Evolutionary conservation across 2,113 vertebrate genomes (phyloP), one percentile per base, ranked within the genome.

Genomic region (Paedocypris sp.): DNA sequence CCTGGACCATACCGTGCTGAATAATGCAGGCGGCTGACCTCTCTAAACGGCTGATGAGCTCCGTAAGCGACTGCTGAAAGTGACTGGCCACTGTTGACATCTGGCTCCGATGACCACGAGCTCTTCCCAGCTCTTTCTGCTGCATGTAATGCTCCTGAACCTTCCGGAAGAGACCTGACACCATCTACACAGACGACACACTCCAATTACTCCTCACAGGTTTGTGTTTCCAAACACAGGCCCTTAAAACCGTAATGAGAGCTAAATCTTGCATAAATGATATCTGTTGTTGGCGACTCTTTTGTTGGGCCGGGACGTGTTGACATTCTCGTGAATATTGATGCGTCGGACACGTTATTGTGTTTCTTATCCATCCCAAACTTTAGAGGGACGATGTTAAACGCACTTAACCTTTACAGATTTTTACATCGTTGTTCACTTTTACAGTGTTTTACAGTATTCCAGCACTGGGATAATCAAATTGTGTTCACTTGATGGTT

Each of bases 11-110:
- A n/a, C n/a, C n/a, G n/a, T n/a, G n/a, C n/a, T 16, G 19, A 28
- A 19, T 19, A 13, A 19, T 2, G 4, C 13, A 16, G 20, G 4
- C 12, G 19, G 46, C 62, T 81, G 33, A 97, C 91, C 91, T 90
- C 68, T 85, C 83, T 62, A 98, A 77, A 38, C 72, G 84, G 13
- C 73, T 79, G 39, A 82, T 79, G 60, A 98, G 88, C 29, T 91
- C 90, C 23, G 69, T 78, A 65, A 97, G 79, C 4, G 90, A 90
- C 64, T 83, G 80, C 36, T 89, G 90, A 71, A 93, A 96, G 64
- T 80, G 77, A 25, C 87, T 79, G 1, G 87, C 83, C 41, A 89
- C 73, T 0, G 89, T 93, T 1, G 83, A 73, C 16, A 76, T 51
- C 20, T 75, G 81, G 66, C 78, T 80, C 1, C 82, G 80, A 29